These are phyloP conservation scores for Ceratina calcarata DNA, from an alignment of 1,140 invertebrate species.

Conservation along the genomic window DNA sequence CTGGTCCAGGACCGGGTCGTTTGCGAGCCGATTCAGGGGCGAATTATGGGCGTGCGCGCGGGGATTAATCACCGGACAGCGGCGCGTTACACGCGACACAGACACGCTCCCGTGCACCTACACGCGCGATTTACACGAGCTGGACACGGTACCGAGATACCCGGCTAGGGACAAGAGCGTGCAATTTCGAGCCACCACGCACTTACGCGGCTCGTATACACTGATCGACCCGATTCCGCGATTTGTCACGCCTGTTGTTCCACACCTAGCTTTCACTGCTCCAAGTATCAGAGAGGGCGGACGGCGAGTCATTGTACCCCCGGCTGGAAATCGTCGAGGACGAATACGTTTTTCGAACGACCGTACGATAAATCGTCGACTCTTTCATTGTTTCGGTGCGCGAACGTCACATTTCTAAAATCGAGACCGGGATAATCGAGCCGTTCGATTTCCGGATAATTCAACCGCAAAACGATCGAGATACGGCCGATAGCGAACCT, in stretches of 20 bases:
- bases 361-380: neutral
- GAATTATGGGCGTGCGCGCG: slow-evolving; percentile 57
- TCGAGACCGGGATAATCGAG: neutral
- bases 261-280: slow-evolving; percentile 70
- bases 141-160: slow-evolving; percentile 31
- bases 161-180: slow-evolving; percentile 11
- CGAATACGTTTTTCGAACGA: neutral
- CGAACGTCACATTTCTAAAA: neutral
- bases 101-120: slow-evolving; percentile 17
- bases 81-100: slow-evolving; percentile 16
- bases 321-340: neutral
- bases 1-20: slow-evolving; percentile 27
- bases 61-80: slow-evolving; percentile 56
- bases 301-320: slow-evolving; percentile 44
- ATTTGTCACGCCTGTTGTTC: slow-evolving; percentile 73
- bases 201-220: slow-evolving; percentile 54
- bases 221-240: slow-evolving; percentile 69
- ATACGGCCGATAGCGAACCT: neutral
- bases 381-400: neutral
- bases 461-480: neutral
- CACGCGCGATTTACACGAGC: slow-evolving; percentile 29
- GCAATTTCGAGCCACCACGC: slow-evolving; percentile 49
- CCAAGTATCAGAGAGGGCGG: slow-evolving; percentile 55
- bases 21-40: slow-evolving; percentile 62
- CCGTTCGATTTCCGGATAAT: neutral